These are phyloP conservation scores for Leptocoma aspasia DNA, from an alignment of 2,113 vertebrate genomes.

Conservation along the genomic window DNA sequence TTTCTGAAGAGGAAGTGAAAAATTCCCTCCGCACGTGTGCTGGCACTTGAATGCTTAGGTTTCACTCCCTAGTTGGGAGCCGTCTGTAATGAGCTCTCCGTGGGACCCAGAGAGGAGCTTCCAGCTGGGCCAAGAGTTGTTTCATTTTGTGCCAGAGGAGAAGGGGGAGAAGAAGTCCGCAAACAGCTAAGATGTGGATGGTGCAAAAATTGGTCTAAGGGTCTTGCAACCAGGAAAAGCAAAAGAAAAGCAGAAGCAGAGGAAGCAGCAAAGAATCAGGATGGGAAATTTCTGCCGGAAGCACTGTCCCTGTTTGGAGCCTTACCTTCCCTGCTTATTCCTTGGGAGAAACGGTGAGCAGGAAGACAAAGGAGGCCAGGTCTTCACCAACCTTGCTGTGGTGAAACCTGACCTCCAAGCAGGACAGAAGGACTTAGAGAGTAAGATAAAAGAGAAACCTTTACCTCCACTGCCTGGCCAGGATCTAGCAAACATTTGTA, in stretches of 20 bases:
- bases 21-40: background rate
- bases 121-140: background rate
- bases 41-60: background rate
- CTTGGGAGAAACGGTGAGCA: background rate
- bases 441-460: background rate
- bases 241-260: background rate
- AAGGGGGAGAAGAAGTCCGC: background rate
- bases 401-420: background rate
- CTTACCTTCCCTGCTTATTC: conserved; percentile 46
- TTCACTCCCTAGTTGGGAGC: background rate
- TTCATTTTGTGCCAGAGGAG: background rate
- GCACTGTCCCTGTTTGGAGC: conserved; percentile 32
- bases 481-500: background rate
- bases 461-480: background rate
- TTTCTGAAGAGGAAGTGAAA: conserved; percentile 38
- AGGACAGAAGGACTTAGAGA: background rate
- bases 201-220: background rate
- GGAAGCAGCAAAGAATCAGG: background rate
- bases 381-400: background rate
- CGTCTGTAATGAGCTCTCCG: background rate
- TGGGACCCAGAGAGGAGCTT: background rate
- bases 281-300: conserved; percentile 73
- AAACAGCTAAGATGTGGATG: background rate
- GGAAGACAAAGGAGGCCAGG: background rate
- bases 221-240: background rate